A percentile compares a stretch with the other conserved stretches of the same genome.
Evolutionary conservation across 2,888 invertebrate species (phyloP).

Genomic region (Clepsis dumicolana): DNA sequence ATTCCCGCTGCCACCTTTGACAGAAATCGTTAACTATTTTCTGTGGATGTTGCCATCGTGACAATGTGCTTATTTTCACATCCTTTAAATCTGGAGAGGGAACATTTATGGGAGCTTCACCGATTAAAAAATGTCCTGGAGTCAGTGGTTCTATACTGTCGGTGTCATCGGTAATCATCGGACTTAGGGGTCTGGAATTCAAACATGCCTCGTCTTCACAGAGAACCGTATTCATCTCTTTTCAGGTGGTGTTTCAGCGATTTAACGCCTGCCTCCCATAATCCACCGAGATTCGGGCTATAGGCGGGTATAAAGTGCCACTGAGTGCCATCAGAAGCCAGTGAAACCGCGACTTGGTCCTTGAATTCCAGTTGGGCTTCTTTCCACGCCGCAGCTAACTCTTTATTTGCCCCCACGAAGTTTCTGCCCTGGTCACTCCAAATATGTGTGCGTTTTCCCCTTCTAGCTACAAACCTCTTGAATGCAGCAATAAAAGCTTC

Average conservation of each 20-base stretch:
- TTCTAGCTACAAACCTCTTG: slow-evolving; percentile 37
- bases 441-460: slow-evolving; percentile 38
- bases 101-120: too few relatives aligned
- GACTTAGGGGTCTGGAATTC: slow-evolving; percentile 45
- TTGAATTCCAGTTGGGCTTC: slow-evolving; percentile 23
- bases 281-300: slow-evolving; percentile 46
- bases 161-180: slow-evolving; percentile 22
- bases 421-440: slow-evolving; percentile 48
- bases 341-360: slow-evolving; percentile 9
- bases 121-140: slow-evolving; percentile 52
- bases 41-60: slow-evolving; percentile 49
- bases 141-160: slow-evolving; percentile 45
- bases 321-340: slow-evolving; percentile 44
- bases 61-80: slow-evolving; percentile 36
- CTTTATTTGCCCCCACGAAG: slow-evolving; percentile 46
- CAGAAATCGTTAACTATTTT: slow-evolving; percentile 42
- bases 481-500: slow-evolving; percentile 39
- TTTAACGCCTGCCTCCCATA: slow-evolving; percentile 44
- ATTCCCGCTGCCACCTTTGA: slow-evolving; percentile 9
- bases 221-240: slow-evolving; percentile 44
- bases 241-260: slow-evolving; percentile 39
- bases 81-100: slow-evolving; percentile 42
- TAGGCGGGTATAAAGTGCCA: too few relatives aligned
- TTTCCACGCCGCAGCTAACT: slow-evolving; percentile 39
- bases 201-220: slow-evolving; percentile 48